Evolutionary conservation across 2,888 invertebrate species (phyloP).

Genomic region (Ellobium chinense): DNA sequence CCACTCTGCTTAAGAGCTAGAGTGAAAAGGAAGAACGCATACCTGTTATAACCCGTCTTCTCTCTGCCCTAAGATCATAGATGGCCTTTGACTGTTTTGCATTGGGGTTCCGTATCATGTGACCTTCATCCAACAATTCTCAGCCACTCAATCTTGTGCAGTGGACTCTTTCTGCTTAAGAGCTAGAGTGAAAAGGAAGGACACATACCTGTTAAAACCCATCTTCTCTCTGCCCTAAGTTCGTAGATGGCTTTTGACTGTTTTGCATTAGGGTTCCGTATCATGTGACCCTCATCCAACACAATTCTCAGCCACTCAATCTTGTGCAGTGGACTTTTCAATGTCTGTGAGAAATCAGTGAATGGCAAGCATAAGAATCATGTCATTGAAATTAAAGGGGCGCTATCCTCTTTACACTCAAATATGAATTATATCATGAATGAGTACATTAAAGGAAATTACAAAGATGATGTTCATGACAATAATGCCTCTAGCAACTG

Average conservation of each 20-base stretch:
- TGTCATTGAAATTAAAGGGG: no score
- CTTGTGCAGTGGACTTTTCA: slow-evolving; percentile 80
- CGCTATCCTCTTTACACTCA: no score
- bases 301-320: slow-evolving; percentile 99
- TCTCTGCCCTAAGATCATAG: slow-evolving; percentile 58
- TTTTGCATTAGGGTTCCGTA: slow-evolving; percentile 99
- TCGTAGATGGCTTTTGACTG: slow-evolving; percentile 87
- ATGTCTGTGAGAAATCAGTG: no score
- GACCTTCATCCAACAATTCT: slow-evolving; percentile 99
- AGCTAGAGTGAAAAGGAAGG: neutral
- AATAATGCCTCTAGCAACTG: no score
- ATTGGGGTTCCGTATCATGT: slow-evolving; percentile 99
- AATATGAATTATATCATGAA: no score
- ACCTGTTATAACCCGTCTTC: slow-evolving; percentile 68
- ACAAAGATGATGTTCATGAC: no score
- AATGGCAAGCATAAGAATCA: no score
- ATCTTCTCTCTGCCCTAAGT: slow-evolving; percentile 58
- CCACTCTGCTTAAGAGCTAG: no score
- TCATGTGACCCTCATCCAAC: slow-evolving; percentile 99
- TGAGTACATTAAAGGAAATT: no score
- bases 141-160: slow-evolving; percentile 91
- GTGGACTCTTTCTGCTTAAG: slow-evolving; percentile 28
- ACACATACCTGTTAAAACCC: neutral
- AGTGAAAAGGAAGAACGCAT: neutral
- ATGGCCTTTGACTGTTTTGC: slow-evolving; percentile 95